Evolutionary conservation across 2,888 invertebrate genomes (phyloP).

Genomic region (Lasioglossum figueresi): DNA sequence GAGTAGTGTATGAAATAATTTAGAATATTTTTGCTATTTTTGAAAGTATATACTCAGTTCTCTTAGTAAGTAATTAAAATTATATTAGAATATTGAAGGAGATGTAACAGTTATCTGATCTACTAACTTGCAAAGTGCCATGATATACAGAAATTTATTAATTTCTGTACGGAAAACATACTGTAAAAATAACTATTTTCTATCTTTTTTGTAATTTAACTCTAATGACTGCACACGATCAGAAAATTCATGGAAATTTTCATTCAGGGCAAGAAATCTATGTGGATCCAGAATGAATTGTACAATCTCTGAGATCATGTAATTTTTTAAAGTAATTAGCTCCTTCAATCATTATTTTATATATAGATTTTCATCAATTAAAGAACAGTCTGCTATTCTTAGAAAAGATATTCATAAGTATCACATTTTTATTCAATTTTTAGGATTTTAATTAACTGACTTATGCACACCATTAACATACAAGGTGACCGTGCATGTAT

Average conservation of each 20-base stretch:
- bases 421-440: neutral
- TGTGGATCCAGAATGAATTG: neutral
- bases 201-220: neutral
- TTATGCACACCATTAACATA: neutral
- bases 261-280: neutral
- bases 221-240: neutral
- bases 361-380: neutral
- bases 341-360: neutral
- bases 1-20: neutral
- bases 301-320: neutral
- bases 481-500: neutral
- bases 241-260: neutral
- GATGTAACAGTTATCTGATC: neutral
- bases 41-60: neutral
- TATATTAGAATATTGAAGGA: neutral
- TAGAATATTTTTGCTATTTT: neutral
- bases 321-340: neutral
- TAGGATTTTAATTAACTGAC: neutral
- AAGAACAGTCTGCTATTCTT: neutral
- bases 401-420: neutral
- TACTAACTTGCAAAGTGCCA: slow-evolving; percentile 35
- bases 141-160: neutral
- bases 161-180: neutral
- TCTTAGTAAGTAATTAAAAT: neutral
- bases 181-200: neutral